Conservation (phyloP, 1,140 invertebrate genomes). For the Anastatus disparis region DNA sequence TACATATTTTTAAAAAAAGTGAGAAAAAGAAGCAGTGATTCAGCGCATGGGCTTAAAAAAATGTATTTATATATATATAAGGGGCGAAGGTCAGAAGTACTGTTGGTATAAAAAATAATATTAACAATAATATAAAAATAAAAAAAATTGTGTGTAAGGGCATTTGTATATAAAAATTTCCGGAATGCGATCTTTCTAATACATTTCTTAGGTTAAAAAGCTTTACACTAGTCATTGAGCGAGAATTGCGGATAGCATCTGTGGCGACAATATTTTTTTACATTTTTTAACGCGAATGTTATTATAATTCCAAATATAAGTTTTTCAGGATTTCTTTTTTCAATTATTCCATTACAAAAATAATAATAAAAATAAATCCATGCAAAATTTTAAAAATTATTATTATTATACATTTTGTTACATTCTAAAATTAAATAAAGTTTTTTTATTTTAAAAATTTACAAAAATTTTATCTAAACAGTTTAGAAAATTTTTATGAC, state of each 20-base stretch:
- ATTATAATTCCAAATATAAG: no score
- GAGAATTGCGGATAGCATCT: conserved; percentile 51
- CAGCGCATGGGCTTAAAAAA: conserved; percentile 53
- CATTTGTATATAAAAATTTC: conserved; percentile 37
- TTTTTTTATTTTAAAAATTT: no score
- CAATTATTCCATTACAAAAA: no score
- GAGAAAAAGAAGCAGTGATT: conserved; percentile 61
- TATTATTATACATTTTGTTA: no score
- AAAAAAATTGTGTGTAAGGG: not conserved
- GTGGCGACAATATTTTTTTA: conserved; percentile 13
- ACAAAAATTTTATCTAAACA: no score
- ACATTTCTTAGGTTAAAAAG: conserved; percentile 47
- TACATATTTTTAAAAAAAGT: conserved; percentile 47
- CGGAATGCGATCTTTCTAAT: conserved; percentile 55
- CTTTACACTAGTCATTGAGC: conserved; percentile 53
- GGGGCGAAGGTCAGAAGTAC: conserved; percentile 39
- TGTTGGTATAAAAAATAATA: conserved; percentile 22
- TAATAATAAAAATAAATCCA: no score
- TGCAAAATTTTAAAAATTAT: no score
- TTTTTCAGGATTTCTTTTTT: no score
- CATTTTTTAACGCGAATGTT: conserved; percentile 17
- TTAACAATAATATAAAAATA: not conserved
- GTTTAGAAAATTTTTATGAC: no score
- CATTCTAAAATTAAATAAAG: no score
- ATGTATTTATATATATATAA: conserved; percentile 40